Percentiles rank a stretch among this genome's conserved stretches.
These are phyloP conservation scores for Sus cebifrons DNA, from an alignment of 2,797 vertebrate species.

Conservation along the genomic window DNA sequence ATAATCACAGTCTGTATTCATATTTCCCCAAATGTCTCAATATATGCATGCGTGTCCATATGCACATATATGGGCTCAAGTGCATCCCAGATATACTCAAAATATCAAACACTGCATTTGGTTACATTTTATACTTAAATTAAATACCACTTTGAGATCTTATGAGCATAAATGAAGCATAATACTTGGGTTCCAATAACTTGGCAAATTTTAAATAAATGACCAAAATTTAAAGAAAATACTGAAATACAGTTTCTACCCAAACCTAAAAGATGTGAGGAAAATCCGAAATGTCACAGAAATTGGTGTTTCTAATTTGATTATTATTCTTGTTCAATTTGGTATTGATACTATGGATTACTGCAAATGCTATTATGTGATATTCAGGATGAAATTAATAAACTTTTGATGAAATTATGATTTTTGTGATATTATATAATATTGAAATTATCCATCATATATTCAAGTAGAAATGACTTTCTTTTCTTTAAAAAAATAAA, in stretches of 20 bases:
- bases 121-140: constrained; percentile 40
- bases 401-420: neutral
- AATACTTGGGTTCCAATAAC: neutral
- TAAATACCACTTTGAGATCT: neutral
- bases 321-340: neutral
- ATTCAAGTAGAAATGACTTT: neutral
- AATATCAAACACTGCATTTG: neutral
- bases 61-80: neutral
- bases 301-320: neutral
- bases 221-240: constrained; percentile 13
- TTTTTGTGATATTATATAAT: neutral
- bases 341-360: neutral
- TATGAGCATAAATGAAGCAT: neutral
- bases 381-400: neutral
- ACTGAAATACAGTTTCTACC: neutral
- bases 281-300: constrained; percentile 25
- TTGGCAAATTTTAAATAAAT: constrained; percentile 3
- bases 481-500: neutral
- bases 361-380: neutral
- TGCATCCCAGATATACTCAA: neutral
- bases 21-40: neutral
- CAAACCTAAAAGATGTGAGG: neutral
- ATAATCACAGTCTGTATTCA: neutral
- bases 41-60: neutral
- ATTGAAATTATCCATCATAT: neutral